Base-by-base conservation (phyloP, 2,797 vertebrate species). In the Chaenodraco wilsoni region DNA sequence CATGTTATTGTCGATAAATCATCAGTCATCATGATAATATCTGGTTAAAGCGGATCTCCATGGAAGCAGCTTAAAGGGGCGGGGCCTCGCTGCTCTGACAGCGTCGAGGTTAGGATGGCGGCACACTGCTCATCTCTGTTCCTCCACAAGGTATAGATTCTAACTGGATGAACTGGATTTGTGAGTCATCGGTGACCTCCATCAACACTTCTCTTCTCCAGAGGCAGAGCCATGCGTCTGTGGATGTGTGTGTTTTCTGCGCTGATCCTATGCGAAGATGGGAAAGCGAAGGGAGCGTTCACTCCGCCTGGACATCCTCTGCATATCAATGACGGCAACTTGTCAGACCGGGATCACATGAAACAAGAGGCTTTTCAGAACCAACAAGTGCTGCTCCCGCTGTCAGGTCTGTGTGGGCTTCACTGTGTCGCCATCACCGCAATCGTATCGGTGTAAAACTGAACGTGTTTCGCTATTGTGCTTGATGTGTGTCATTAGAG, bases 321-420 rank as follows among this genome's bases (percentile, higher is more conserved):
- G 85, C 88, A 88, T 87, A 27, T 27, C 73, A 84, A 90, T 70
- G 86, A 81, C 8, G 61, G 74, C 4, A 81, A 83, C 88, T 73
- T 78, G 67, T 63, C 86, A 63, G 2, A 61, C 8, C 54, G 49
- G 69, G 72, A 80, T 69, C 82, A 44, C 69, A 21, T 31, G 74
- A 17, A 61, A 58, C 75, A 52, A 58, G 72, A 80, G 73, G 11
- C 82, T 9, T 14, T 73, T 73, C 77, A 83, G 63, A 27, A 54
- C 11, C 84, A 23, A 21, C 73, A 66, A 65, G 46, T 23, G 43
- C 77, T 27, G 40, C 19, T n/a, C 6, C 16, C 65, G 1, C 0
- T 4, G 52, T 65, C 88, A 91, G 90, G 90, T 91, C 33, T 10
- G 88, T 74, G 17, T 7, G n/a, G n/a, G 27, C 43, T 9, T 19